A percentile compares a stretch with the other conserved stretches of the same genome.
Evolutionary conservation across 2,797 vertebrate species (phyloP).

Genomic region (Neosalanx taihuensis): DNA sequence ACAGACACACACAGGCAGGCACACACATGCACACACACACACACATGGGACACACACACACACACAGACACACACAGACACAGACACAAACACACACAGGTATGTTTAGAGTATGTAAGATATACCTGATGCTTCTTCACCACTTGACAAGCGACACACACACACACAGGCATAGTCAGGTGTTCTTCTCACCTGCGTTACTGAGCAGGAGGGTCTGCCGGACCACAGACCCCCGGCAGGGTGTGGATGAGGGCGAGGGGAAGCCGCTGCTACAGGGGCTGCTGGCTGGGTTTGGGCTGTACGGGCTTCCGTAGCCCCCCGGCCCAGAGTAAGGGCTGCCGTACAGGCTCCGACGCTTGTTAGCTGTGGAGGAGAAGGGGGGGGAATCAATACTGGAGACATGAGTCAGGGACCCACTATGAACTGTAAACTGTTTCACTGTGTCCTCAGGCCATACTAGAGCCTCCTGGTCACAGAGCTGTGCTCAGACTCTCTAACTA

Average conservation of each 20-base stretch:
- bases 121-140: not conserved
- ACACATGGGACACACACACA: not conserved
- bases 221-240: conserved; percentile 83
- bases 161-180: not conserved
- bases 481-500: not conserved
- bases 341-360: conserved; percentile 90
- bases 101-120: not conserved
- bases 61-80: not conserved
- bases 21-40: not conserved
- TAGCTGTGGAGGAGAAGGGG: conserved; percentile 67
- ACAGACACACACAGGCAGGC: too few relatives aligned
- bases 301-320: conserved; percentile 79
- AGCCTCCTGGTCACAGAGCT: not conserved
- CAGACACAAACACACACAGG: not conserved
- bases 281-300: conserved; percentile 86
- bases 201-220: conserved; percentile 90
- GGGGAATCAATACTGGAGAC: not conserved
- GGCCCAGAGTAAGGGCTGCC: conserved; percentile 84
- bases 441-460: not conserved
- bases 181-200: conserved; percentile 76
- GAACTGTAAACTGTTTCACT: too few relatives aligned
- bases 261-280: conserved; percentile 96
- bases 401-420: not conserved
- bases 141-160: not conserved
- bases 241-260: conserved; percentile 94